Conservation (phyloP, 2,797 vertebrate genomes). For the Poeciliopsis gracilis region DNA sequence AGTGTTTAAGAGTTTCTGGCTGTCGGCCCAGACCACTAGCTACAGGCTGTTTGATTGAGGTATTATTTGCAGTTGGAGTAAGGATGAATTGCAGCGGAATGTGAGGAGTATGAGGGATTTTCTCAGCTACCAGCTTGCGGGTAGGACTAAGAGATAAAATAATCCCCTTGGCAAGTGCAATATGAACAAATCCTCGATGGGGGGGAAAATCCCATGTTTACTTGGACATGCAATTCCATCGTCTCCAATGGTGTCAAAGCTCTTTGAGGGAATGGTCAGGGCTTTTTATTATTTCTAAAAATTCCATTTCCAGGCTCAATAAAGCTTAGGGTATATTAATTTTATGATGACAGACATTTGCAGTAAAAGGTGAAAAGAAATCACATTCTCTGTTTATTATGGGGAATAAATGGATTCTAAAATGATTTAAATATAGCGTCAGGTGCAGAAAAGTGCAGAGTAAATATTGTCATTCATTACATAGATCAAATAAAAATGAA, state of each 20-base stretch:
- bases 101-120: constrained; percentile 68
- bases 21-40: constrained; percentile 43
- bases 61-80: constrained; percentile 68
- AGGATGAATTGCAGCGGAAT: constrained; percentile 64
- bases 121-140: constrained; percentile 56
- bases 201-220: constrained; percentile 69
- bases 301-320: neutral
- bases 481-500: neutral
- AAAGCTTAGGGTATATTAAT: constrained; percentile 3
- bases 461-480: neutral
- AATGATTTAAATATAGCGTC: neutral
- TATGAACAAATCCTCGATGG: constrained; percentile 64
- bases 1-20: constrained; percentile 45
- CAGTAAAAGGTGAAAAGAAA: constrained; percentile 1
- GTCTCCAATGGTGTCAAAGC: constrained; percentile 30
- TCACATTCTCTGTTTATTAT: neutral
- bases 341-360: neutral
- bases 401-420: neutral
- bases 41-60: constrained; percentile 58
- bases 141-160: constrained; percentile 60
- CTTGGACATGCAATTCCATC: constrained; percentile 50
- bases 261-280: constrained; percentile 10
- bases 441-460: neutral
- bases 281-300: constrained; percentile 2
- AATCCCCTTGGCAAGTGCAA: constrained; percentile 71